Base-by-base conservation (phyloP, 2,113 vertebrate species). In the Rhea americana region DNA sequence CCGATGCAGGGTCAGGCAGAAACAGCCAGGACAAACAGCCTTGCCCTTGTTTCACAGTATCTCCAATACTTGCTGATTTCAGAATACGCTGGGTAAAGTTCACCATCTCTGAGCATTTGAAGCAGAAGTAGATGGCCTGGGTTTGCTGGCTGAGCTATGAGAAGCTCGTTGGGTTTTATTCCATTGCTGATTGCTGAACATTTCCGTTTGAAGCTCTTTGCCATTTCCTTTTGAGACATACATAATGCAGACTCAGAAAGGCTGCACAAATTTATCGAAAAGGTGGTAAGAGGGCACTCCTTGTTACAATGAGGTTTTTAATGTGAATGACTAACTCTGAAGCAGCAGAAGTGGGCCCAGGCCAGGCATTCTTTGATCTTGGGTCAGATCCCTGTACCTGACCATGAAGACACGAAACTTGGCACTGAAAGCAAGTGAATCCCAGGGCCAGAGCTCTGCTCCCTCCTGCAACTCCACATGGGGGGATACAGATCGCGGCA, bases 381-480 rank as follows among this genome's bases (percentile, higher is more conserved):
- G 43, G 41, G 28, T 55, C 48, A 71, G 45, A 8, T 65, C 35
- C 37, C 67, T 35, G 39, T 30, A 73, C 19, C 56, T 41, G 51
- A 73, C 25, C 48, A 35, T 56, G 24, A 1, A 1, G 62, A 63
- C 39, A 19, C 0, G 3, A 41, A 59, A 7, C 39, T 20, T 67
- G 65, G 20, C 28, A 28, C 24, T 2, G 2, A 37, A 14, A 13
- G 32, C 53, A 48, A 22, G 9, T 59, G 74, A 84, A 89, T 3
- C n/a, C 45, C 5, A 1, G 0, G 1, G 24, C 26, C 5, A 4
- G 14, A 79, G 53, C 20, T 61, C 50, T 18, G 10, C n/a, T 32
- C 13, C 21, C 26, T 51, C 67, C 45, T 58, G 55, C 19, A 24
- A 28, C 65, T 47, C 45, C 51, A 82, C 4, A 12, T 0, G 1